These are phyloP conservation scores for Coelopa pilipes DNA, from an alignment of 2,888 invertebrate genomes.

Conservation along the genomic window DNA sequence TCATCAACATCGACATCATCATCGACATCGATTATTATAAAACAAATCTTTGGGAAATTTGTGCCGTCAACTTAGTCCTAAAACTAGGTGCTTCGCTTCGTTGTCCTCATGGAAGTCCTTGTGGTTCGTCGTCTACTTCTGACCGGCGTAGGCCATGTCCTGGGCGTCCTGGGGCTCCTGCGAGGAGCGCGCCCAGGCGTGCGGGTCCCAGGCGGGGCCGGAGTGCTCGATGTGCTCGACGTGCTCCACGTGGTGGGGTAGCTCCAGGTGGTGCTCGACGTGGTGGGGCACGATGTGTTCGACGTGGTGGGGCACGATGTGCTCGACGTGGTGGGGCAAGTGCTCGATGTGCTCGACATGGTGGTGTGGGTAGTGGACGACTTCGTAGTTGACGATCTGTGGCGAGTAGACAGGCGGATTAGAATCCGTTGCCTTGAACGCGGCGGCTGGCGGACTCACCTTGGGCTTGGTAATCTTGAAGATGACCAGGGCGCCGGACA, in stretches of 20 bases:
- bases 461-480: conserved; percentile 90
- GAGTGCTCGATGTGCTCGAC: conserved; percentile 68
- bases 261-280: conserved; percentile 67
- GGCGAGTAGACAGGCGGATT: conserved; percentile 7
- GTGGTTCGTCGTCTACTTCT: conserved; percentile 53
- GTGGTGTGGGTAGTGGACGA: conserved; percentile 81
- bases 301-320: conserved; percentile 61
- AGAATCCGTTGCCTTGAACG: neutral
- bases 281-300: conserved; percentile 66
- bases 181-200: conserved; percentile 73
- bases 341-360: conserved; percentile 61
- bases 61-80: conserved; percentile 42
- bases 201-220: conserved; percentile 68
- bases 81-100: conserved; percentile 41
- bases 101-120: conserved; percentile 25
- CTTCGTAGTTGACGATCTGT: conserved; percentile 84
- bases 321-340: conserved; percentile 61
- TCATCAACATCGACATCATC: conserved; percentile 19
- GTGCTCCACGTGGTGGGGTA: conserved; percentile 69
- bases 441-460: conserved; percentile 59
- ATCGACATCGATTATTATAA: neutral
- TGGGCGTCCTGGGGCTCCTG: conserved; percentile 66
- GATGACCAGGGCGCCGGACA: conserved; percentile 86
- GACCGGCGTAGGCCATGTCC: conserved; percentile 64
- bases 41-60: conserved; percentile 54